phyloP scores from a whole-genome alignment of 2,797 vertebrate species.

The Channallabes apus region DNA sequence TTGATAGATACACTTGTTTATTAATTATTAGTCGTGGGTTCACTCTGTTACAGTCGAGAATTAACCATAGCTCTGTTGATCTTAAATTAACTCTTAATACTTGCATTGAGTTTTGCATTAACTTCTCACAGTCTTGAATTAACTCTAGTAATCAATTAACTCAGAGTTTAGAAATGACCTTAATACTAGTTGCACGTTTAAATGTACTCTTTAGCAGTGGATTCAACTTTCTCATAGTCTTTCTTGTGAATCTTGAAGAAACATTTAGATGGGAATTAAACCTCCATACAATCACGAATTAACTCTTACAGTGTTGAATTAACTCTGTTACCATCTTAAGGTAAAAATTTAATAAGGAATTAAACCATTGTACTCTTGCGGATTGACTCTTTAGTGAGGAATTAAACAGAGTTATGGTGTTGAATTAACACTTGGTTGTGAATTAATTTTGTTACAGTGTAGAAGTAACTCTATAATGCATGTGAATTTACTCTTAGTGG shows the following conservation, averaged over 20 bases:
- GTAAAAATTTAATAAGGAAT: no score
- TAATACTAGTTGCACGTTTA: background rate
- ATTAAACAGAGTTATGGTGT: background rate
- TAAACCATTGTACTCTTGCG: no score
- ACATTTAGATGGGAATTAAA: background rate
- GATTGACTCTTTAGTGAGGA: background rate
- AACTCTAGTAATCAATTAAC: background rate
- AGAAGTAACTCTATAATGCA: background rate
- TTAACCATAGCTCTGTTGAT: no score
- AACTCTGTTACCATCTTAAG: background rate
- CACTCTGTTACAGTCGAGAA: background rate
- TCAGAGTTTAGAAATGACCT: background rate
- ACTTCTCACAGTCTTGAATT: background rate
- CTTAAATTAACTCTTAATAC: background rate
- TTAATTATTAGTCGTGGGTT: background rate
- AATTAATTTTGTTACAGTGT: background rate
- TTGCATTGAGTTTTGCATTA: background rate
- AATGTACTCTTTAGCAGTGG: background rate
- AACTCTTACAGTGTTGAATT: background rate
- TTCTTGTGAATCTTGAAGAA: background rate
- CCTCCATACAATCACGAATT: background rate
- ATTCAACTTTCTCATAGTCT: background rate
- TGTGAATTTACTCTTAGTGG: background rate
- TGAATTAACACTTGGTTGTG: background rate
- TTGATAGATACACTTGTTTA: background rate